Base-by-base conservation (phyloP, 2,888 invertebrate species). In the Drosophila mimica region DNA sequence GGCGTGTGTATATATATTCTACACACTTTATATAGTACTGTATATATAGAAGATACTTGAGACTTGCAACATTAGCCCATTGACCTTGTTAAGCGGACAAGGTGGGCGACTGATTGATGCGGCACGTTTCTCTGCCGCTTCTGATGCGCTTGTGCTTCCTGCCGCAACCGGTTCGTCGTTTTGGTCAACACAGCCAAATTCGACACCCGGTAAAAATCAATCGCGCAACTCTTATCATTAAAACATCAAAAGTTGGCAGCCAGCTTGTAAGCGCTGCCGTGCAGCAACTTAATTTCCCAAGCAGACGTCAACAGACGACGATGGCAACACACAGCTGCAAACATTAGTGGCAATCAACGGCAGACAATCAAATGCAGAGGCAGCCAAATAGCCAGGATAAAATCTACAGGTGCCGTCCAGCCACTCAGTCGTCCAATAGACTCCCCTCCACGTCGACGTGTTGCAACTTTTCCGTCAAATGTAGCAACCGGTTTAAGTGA, bases 141-240 rank as follows among this genome's bases (percentile, higher is more conserved):
- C 68, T 49, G 57, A 59, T 70, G 46, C 46, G 64, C 20, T 49
- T 48, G 15, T 40, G 40, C 61, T 79, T 74, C 79, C 76, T 65
- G 79, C 40, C 49, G n/a, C 38, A 60, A 76, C 81, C 70, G 51
- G 78, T 71, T 64, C 25, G 17, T 3, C 53, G n/a, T 17, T 20
- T 15, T 36, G 25, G 46, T 46, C 74, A 81, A 52, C 66, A 68
- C 58, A 66, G 76, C 48, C 69, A 67, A 76, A 82, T 82, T 79
- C 76, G 85, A 88, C 88, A 88, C 85, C 71, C 88, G 62, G 83
- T 74, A 76, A 88, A 84, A 86, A 89, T 89, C 85, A 86, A 86
- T 86, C 88, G 86, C 69, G 66, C 73, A 85, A 90, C 79, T 88
- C 89, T 87, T 90, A 87, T 87, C 90, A 87, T 87, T 88, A 88